phyloP scores from a whole-genome alignment of 2,113 vertebrate species.

The Oryzias javanicus region DNA sequence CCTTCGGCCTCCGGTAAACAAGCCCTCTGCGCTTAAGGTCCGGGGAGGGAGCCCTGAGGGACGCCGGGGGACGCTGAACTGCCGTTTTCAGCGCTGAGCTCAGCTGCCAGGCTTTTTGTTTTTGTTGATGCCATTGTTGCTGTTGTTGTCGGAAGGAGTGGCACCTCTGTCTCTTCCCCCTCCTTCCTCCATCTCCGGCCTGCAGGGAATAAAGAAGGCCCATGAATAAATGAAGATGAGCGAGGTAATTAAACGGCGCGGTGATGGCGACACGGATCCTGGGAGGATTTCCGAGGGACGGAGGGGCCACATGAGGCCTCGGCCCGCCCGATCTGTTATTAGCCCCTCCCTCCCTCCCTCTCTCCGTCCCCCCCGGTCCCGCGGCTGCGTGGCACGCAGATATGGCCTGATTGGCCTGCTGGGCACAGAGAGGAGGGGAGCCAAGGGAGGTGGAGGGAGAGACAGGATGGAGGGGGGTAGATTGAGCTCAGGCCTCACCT shows the following conservation, averaged over 20 bases:
- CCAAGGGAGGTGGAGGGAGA: constrained; percentile 64
- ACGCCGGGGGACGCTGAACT: constrained; percentile 43
- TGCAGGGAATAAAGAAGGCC: constrained; percentile 83
- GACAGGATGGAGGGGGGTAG: constrained; percentile 65
- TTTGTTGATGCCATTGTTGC: constrained; percentile 39
- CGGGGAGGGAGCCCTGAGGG: constrained; percentile 33
- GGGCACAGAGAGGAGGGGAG: constrained; percentile 77
- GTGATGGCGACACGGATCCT: constrained; percentile 83
- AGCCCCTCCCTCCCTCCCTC: constrained; percentile 34
- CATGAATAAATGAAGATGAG: constrained; percentile 94
- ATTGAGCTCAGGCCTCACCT: constrained; percentile 85
- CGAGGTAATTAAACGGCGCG: constrained; percentile 90
- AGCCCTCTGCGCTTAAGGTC: constrained; percentile 28
- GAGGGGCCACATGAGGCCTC: constrained; percentile 74
- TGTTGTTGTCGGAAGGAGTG: constrained; percentile 54
- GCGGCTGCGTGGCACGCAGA: constrained; percentile 80
- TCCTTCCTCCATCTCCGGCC: constrained; percentile 62
- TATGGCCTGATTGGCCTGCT: constrained; percentile 91
- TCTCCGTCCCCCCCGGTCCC: constrained; percentile 69
- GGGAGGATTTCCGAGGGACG: constrained; percentile 87
- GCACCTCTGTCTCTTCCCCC: constrained; percentile 16
- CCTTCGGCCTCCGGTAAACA: constrained; percentile 55
- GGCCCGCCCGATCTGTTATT: constrained; percentile 40
- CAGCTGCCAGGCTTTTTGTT: constrained; percentile 50
- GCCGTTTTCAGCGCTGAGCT: constrained; percentile 25